Conservation (phyloP, 2,888 invertebrate species). For the Marronus borbonicus region DNA sequence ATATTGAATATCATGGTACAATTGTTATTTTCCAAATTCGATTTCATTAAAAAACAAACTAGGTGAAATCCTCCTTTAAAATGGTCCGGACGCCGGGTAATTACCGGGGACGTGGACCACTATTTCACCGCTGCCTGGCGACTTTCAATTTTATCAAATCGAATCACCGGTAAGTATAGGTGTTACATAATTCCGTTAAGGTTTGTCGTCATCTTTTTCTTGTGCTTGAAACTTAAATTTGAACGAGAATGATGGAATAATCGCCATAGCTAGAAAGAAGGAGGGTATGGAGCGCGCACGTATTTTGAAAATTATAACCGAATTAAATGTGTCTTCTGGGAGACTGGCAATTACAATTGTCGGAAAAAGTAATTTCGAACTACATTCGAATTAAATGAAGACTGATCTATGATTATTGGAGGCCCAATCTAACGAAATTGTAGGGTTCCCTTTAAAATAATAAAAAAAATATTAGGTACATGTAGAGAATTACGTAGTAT, state of each 20-base stretch:
- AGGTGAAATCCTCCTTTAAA: conserved; percentile 38
- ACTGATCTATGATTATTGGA: conserved; percentile 55
- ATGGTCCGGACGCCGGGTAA: conserved; percentile 26
- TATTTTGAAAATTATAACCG: conserved; percentile 50
- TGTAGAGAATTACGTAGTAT: too few relatives aligned
- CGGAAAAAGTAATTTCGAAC: conserved; percentile 52
- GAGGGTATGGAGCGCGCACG: conserved; percentile 29
- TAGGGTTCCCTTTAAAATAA: conserved; percentile 50
- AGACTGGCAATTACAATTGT: conserved; percentile 52
- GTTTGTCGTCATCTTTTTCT: conserved; percentile 16
- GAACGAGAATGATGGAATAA: conserved; percentile 29
- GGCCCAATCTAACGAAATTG: conserved; percentile 52
- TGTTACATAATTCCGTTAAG: conserved; percentile 43
- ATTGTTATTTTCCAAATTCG: conserved; percentile 47
- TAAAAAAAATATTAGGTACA: too few relatives aligned
- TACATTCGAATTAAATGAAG: conserved; percentile 49
- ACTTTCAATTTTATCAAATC: conserved; percentile 46
- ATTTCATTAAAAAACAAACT: conserved; percentile 48
- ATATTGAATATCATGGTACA: conserved; percentile 46
- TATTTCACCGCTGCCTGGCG: conserved; percentile 31
- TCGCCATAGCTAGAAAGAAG: background rate
- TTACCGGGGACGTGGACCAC: conserved; percentile 26
- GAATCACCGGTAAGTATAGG: conserved; percentile 43
- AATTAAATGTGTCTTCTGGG: conserved; percentile 53
- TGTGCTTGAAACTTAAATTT: conserved; percentile 5